Percentiles rank a stretch among this genome's conserved stretches.
Evolutionary conservation across 1,140 invertebrate species (phyloP).

Genomic region (Lordiphosa clarofinis): DNA sequence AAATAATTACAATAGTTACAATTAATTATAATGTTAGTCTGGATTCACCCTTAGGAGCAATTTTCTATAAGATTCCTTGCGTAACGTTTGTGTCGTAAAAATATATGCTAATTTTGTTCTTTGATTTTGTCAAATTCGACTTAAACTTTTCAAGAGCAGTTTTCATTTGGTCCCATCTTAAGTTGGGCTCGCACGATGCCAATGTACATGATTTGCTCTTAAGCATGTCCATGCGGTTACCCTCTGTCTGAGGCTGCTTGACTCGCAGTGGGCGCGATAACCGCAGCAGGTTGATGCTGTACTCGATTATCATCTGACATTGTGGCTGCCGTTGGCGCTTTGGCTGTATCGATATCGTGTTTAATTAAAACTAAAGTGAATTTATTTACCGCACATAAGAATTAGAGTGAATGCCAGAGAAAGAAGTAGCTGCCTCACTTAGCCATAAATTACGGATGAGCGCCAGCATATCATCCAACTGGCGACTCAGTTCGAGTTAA

Average conservation of each 20-base stretch:
- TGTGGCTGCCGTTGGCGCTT: conserved; percentile 5
- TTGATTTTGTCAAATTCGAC: too few relatives aligned
- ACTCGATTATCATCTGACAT: conserved; percentile 55
- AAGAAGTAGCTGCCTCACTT: conserved; percentile 10
- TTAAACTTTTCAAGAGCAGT: background rate
- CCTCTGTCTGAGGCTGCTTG: conserved; percentile 23
- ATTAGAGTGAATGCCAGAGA: conserved; percentile 5
- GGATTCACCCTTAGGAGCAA: too few relatives aligned
- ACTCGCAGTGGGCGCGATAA: conserved; percentile 43
- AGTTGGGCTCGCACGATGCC: background rate
- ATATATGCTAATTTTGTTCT: too few relatives aligned
- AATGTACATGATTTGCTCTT: conserved; percentile 48
- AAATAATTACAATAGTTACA: too few relatives aligned
- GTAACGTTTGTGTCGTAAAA: too few relatives aligned
- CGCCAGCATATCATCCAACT: conserved; percentile 32
- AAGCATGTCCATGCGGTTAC: conserved; percentile 25
- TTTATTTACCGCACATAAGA: conserved; percentile 29
- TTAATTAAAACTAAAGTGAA: conserved; percentile 47
- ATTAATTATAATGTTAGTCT: too few relatives aligned
- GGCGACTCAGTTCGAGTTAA: conserved; percentile 37
- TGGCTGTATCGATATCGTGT: conserved; percentile 55
- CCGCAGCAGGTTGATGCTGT: conserved; percentile 60
- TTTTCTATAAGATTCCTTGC: too few relatives aligned
- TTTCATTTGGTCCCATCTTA: background rate
- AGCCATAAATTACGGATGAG: conserved; percentile 65